A percentile compares a stretch with the other conserved stretches of the same genome.
Evolutionary conservation across 1,140 invertebrate genomes (phyloP).

Genomic region (Drosophila nigrodunni): DNA sequence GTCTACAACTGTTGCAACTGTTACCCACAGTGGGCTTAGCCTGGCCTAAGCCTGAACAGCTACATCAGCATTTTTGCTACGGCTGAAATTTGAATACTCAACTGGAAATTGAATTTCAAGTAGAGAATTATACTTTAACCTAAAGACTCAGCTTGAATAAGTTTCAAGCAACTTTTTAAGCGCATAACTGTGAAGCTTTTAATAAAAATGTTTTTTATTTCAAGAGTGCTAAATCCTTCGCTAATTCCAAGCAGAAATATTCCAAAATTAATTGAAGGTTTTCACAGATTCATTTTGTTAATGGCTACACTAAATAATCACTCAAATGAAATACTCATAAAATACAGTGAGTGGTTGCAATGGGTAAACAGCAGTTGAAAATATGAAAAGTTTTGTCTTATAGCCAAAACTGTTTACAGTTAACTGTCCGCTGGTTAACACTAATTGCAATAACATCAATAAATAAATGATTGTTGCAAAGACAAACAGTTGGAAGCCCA

Average conservation of each 20-base stretch:
- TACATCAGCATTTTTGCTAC: slow-evolving; percentile 25
- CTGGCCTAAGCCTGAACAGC: slow-evolving; percentile 3
- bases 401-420: slow-evolving; percentile 27
- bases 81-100: slow-evolving; percentile 18
- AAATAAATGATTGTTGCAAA: slow-evolving; percentile 40
- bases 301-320: neutral
- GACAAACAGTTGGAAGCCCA: slow-evolving; percentile 18
- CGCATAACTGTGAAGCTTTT: too few relatives aligned
- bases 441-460: slow-evolving; percentile 60
- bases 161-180: too few relatives aligned
- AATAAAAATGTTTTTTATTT: too few relatives aligned
- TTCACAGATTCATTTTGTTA: neutral
- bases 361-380: neutral
- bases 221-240: too few relatives aligned
- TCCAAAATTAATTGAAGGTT: neutral
- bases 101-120: neutral
- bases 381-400: slow-evolving; percentile 7
- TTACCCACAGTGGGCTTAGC: slow-evolving; percentile 9
- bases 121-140: too few relatives aligned
- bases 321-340: slow-evolving; percentile 15
- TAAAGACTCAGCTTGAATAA: too few relatives aligned
- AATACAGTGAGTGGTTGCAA: slow-evolving; percentile 16
- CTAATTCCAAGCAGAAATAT: too few relatives aligned
- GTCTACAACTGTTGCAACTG: slow-evolving; percentile 55
- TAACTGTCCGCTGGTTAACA: slow-evolving; percentile 33